Evolutionary conservation across 2,888 invertebrate species (phyloP).

Genomic region (Cheiracanthium punctorium): DNA sequence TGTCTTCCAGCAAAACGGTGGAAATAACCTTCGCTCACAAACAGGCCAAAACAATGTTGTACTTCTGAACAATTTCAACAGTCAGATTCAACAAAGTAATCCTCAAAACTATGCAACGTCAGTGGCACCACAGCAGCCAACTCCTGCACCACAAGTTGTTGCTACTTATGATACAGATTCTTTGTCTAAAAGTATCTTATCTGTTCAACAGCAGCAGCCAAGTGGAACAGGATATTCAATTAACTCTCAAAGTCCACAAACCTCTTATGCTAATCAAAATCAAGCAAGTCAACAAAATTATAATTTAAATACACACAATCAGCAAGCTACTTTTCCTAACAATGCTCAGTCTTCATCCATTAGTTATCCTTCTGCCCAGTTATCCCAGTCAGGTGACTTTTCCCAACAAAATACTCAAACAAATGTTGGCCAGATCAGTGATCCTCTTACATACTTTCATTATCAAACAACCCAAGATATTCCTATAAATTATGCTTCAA

Average conservation of each 20-base stretch:
- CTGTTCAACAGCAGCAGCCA: background rate
- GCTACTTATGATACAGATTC: background rate
- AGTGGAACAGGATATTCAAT: background rate
- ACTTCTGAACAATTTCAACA: background rate
- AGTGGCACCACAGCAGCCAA: background rate
- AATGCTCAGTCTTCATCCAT: background rate
- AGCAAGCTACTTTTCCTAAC: slow-evolving; percentile 13
- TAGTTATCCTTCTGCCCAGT: background rate
- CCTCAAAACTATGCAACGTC: background rate
- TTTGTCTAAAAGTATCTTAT: background rate
- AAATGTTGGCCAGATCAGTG: background rate
- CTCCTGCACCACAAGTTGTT: background rate
- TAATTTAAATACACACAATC: background rate
- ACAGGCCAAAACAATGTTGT: background rate
- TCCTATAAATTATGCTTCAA: background rate
- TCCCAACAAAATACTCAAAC: slow-evolving; percentile 1
- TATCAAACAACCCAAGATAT: slow-evolving; percentile 30
- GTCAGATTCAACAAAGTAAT: background rate
- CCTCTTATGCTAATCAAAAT: slow-evolving; percentile 12
- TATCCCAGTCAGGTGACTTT: background rate
- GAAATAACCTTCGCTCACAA: background rate
- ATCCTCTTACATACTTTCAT: background rate
- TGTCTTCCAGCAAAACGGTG: background rate
- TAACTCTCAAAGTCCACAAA: background rate
- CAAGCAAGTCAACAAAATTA: slow-evolving; percentile 15